These are phyloP conservation scores for Bungarus multicinctus DNA, from an alignment of 2,113 vertebrate species.

Conservation along the genomic window DNA sequence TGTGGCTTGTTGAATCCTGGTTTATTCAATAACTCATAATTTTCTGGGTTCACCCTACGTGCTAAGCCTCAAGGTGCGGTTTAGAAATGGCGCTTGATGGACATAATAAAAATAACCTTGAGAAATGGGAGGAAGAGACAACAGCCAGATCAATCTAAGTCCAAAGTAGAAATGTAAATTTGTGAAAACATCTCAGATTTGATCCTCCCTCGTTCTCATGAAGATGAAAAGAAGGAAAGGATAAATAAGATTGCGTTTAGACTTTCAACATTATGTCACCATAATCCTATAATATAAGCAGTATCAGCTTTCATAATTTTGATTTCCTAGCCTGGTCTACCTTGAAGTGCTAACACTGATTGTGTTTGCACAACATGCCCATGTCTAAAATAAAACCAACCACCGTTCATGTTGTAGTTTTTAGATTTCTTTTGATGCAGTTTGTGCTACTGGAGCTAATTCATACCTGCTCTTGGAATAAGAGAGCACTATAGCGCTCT, in stretches of 20 bases:
- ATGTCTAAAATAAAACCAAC: not conserved
- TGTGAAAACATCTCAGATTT: not conserved
- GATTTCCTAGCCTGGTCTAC: not conserved
- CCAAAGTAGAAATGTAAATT: not conserved
- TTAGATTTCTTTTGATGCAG: not conserved
- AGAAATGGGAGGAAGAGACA: not conserved
- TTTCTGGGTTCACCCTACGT: not conserved
- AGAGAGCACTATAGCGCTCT: not conserved
- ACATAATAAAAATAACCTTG: not conserved
- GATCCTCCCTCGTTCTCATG: not conserved
- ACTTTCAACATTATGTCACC: not conserved
- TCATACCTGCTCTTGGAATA: not conserved
- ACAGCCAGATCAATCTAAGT: not conserved
- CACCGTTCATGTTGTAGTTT: not conserved
- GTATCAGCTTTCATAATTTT: not conserved
- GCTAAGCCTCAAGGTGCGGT: not conserved
- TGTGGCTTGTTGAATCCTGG: not conserved
- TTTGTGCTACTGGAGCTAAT: conserved; percentile 6
- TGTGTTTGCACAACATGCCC: not conserved
- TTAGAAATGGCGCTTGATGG: not conserved
- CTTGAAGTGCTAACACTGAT: not conserved
- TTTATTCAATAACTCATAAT: not conserved
- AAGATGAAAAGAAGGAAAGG: not conserved
- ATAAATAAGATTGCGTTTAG: not conserved
- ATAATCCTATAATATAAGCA: not conserved